Percentiles rank a stretch among this genome's conserved stretches.
Evolutionary conservation across 2,797 vertebrate genomes (phyloP).

Genomic region (Falco cherrug): DNA sequence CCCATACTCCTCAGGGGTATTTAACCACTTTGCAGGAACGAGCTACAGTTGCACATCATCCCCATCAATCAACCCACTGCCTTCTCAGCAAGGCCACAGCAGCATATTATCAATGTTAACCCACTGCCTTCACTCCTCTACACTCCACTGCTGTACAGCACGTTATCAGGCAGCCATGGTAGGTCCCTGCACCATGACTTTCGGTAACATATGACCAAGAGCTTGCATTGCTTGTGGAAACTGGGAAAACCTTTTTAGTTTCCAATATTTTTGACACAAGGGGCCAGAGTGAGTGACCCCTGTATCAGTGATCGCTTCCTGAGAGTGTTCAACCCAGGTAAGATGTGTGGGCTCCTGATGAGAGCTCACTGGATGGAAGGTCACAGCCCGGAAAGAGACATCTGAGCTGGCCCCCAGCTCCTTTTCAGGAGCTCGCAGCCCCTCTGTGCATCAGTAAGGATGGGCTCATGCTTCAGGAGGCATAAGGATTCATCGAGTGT

Average conservation of each 20-base stretch:
- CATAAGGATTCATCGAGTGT: fast-evolving
- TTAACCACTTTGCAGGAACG: no score
- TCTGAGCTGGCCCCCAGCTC: neutral
- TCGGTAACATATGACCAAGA: neutral
- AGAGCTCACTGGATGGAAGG: neutral
- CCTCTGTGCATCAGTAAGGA: neutral
- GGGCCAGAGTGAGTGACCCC: neutral
- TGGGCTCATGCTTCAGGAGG: fast-evolving
- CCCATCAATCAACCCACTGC: no score
- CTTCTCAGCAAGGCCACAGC: no score
- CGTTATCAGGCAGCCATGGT: neutral
- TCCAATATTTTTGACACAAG: neutral
- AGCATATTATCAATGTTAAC: no score
- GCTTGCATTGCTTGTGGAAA: neutral
- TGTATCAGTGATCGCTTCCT: no score
- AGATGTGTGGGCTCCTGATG: neutral
- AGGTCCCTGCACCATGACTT: neutral
- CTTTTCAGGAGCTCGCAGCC: neutral
- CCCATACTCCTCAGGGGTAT: no score
- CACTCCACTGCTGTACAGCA: neutral
- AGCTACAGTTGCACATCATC: no score
- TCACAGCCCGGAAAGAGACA: neutral
- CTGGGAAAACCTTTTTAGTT: neutral
- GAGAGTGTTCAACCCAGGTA: neutral
- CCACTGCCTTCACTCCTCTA: no score